phyloP scores from a whole-genome alignment of 1,140 invertebrate species.

The Lasioglossum albipes region DNA sequence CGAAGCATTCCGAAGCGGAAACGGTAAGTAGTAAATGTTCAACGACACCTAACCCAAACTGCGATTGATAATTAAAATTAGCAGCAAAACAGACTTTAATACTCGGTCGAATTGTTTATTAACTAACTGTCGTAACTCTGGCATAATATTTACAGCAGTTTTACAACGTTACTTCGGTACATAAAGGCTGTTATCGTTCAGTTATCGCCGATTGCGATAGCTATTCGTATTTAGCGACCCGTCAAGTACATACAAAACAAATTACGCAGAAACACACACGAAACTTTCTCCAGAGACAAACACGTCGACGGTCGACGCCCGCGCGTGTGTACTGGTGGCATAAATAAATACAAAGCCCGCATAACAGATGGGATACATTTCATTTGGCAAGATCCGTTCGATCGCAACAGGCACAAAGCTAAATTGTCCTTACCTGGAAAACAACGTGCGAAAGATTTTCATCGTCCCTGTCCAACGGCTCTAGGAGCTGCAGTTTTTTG shows the following conservation, averaged over 20 bases:
- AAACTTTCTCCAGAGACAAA: constrained; percentile 23
- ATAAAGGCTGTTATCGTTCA: too few relatives aligned
- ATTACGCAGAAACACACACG: constrained; percentile 16
- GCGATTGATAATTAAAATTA: too few relatives aligned
- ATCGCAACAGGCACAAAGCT: background rate
- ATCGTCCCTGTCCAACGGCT: constrained; percentile 91
- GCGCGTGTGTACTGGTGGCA: background rate
- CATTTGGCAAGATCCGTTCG: background rate
- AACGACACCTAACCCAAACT: too few relatives aligned
- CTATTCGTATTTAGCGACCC: background rate
- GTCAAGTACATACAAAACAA: constrained; percentile 12
- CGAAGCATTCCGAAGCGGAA: too few relatives aligned
- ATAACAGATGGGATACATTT: background rate
- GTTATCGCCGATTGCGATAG: too few relatives aligned
- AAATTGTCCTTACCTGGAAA: constrained; percentile 85
- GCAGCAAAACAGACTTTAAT: too few relatives aligned
- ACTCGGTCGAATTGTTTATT: too few relatives aligned
- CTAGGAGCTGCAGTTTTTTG: constrained; percentile 88
- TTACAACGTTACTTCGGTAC: too few relatives aligned
- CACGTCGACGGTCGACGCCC: background rate
- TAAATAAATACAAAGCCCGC: background rate
- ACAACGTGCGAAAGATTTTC: constrained; percentile 92
- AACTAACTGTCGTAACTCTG: too few relatives aligned
- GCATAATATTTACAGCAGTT: too few relatives aligned
- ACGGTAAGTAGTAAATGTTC: too few relatives aligned